A percentile compares a stretch with the other conserved stretches of the same genome.
Conservation (phyloP, 1,140 invertebrate species). For the Drosophila ogumai region DNA sequence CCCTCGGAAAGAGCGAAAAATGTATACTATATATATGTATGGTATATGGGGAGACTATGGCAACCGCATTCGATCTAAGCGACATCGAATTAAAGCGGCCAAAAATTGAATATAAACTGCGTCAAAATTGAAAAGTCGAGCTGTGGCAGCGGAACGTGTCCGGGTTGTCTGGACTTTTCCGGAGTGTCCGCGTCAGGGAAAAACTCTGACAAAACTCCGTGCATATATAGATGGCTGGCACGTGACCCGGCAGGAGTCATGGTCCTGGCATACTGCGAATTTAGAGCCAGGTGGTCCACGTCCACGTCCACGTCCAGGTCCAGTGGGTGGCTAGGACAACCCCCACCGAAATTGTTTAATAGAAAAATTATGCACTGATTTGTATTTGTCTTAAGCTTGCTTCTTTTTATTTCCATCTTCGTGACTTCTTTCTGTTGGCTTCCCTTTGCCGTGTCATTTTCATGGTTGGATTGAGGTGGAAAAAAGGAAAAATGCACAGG, state of each 20-base stretch:
- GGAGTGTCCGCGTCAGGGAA: slow-evolving; percentile 8
- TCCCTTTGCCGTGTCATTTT: slow-evolving; percentile 60
- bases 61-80: slow-evolving; percentile 43
- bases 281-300: slow-evolving; percentile 47
- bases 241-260: slow-evolving; percentile 56
- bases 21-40: slow-evolving; percentile 2
- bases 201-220: slow-evolving; percentile 38
- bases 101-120: slow-evolving; percentile 80
- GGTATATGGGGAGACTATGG: slow-evolving; percentile 17
- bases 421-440: slow-evolving; percentile 33
- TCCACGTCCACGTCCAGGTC: slow-evolving; percentile 6
- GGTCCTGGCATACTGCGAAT: slow-evolving; percentile 17
- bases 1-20: slow-evolving; percentile 22
- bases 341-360: slow-evolving; percentile 65
- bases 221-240: slow-evolving; percentile 43
- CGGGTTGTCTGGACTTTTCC: slow-evolving; percentile 27
- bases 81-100: slow-evolving; percentile 64
- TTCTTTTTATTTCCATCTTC: slow-evolving; percentile 29
- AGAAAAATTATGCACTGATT: slow-evolving; percentile 83
- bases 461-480: slow-evolving; percentile 43
- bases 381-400: slow-evolving; percentile 78
- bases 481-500: slow-evolving; percentile 9
- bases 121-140: slow-evolving; percentile 75
- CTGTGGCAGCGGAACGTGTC: slow-evolving; percentile 65
- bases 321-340: not conserved